A percentile compares a stretch with the other conserved stretches of the same genome.
These are phyloP conservation scores for Synergus umbraculus DNA, from an alignment of 2,888 invertebrate genomes.

Conservation along the genomic window DNA sequence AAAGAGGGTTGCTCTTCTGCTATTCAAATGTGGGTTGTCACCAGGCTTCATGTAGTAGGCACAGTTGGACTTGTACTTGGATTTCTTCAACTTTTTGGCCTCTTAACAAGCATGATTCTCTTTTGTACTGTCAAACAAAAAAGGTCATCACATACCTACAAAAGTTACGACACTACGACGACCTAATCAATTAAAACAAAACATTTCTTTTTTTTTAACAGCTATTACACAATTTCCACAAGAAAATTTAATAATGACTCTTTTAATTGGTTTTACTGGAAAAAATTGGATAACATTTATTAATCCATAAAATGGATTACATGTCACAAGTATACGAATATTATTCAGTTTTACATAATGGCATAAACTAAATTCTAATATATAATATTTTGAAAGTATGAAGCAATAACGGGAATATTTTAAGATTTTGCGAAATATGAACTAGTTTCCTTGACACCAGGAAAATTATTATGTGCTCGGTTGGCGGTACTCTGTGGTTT, in stretches of 20 bases:
- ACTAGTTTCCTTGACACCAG: background rate
- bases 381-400: background rate
- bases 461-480: background rate
- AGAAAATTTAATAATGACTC: background rate
- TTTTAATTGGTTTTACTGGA: background rate
- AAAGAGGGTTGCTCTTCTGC: conserved; percentile 87
- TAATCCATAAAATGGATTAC: background rate
- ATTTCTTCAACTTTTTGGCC: conserved; percentile 85
- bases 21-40: conserved; percentile 87
- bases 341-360: background rate
- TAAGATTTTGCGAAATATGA: background rate
- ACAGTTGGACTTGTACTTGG: conserved; percentile 87
- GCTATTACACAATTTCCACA: background rate
- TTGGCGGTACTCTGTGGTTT: conserved; percentile 28
- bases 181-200: conserved; percentile 66
- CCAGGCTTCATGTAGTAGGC: conserved; percentile 88
- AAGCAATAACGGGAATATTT: background rate
- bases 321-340: background rate
- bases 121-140: conserved; percentile 87
- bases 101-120: conserved; percentile 86
- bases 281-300: background rate
- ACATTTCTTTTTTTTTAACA: background rate
- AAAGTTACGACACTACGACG: conserved; percentile 82
- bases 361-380: background rate
- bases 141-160: conserved; percentile 84